Percentiles rank a stretch among this genome's conserved stretches.
Evolutionary conservation across 2,113 vertebrate species (phyloP).

Genomic region (Poeciliopsis occidentalis): DNA sequence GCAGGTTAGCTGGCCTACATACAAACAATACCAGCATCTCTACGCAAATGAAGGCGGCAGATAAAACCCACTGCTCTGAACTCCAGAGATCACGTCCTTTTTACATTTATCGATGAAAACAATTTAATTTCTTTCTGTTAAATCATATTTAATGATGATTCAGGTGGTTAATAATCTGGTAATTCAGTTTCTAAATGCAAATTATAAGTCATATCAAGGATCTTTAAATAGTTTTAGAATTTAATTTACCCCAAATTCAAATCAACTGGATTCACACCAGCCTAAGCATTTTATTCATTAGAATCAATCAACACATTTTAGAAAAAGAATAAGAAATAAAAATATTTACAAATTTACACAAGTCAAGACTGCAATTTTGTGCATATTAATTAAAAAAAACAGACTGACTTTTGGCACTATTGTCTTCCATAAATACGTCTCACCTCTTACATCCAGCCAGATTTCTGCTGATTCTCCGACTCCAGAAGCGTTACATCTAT

Average conservation of each 20-base stretch:
- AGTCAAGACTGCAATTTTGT: too few species aligned
- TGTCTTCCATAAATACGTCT: neutral
- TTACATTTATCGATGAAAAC: neutral
- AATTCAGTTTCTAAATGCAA: neutral
- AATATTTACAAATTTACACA: too few species aligned
- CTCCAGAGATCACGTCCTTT: neutral
- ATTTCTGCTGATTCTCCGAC: accelerated
- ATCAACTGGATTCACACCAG: neutral
- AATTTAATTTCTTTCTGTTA: neutral
- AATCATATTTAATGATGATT: neutral
- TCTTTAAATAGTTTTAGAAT: neutral
- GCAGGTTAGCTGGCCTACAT: conserved; percentile 21
- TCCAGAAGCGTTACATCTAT: conserved; percentile 34
- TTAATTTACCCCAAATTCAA: neutral
- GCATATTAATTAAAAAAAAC: too few species aligned
- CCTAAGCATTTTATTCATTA: neutral
- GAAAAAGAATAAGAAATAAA: too few species aligned
- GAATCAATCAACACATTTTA: too few species aligned
- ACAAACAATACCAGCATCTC: neutral
- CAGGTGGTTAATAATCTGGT: neutral
- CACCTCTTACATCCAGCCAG: conserved; percentile 39
- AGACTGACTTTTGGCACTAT: neutral
- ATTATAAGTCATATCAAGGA: neutral
- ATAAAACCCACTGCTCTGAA: neutral
- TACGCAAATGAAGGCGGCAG: neutral